A percentile compares a stretch with the other conserved stretches of the same genome.
Conservation (phyloP, 2,888 invertebrate species). For the Rhaphigaster nebulosa region DNA sequence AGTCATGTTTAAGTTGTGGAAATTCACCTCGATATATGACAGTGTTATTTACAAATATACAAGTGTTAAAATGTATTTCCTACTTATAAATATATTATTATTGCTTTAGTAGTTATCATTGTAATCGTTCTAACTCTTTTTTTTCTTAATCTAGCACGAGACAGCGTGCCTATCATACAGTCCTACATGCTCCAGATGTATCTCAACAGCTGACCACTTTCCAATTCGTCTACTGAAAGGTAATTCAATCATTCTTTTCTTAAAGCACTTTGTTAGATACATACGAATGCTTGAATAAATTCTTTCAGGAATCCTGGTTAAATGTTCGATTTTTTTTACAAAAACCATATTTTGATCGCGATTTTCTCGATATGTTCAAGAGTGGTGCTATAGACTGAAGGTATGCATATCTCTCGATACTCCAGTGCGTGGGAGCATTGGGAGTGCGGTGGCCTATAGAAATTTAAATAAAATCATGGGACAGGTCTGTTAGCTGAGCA, state of each 20-base stretch:
- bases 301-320: background rate
- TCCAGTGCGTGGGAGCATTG: background rate
- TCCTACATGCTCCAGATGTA: background rate
- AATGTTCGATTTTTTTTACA: background rate
- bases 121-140: no score
- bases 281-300: background rate
- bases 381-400: background rate
- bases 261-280: no score
- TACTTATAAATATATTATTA: no score
- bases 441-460: slow-evolving; percentile 12
- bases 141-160: no score
- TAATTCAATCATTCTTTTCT: background rate
- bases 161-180: background rate
- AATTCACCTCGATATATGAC: no score
- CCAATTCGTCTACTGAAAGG: background rate
- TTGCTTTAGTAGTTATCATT: no score
- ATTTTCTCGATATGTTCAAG: background rate
- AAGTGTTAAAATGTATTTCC: no score
- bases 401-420: background rate
- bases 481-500: background rate
- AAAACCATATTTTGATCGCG: background rate
- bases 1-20: no score
- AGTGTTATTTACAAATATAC: no score
- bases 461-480: slow-evolving; percentile 27
- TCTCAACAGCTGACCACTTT: background rate